Evolutionary conservation across 2,888 invertebrate genomes (phyloP).

Genomic region (Deilephila porcellus): DNA sequence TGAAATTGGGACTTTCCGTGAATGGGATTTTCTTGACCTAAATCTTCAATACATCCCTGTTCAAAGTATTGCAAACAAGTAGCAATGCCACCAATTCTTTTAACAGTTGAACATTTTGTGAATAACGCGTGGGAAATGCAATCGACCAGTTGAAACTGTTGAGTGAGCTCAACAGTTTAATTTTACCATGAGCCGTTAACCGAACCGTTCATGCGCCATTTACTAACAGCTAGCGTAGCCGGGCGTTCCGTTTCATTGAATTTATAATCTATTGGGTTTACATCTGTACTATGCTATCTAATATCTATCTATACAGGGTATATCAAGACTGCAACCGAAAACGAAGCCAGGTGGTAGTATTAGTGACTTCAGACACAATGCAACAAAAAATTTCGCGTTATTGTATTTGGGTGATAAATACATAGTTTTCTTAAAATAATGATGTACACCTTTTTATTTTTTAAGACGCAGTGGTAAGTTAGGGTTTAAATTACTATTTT

Average conservation of each 20-base stretch:
- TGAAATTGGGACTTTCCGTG: no score
- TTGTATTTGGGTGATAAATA: no score
- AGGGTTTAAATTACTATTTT: no score
- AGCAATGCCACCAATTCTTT: neutral
- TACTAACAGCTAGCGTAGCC: neutral
- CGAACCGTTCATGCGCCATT: slow-evolving; percentile 9
- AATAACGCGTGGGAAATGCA: neutral
- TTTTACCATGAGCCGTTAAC: slow-evolving; percentile 1
- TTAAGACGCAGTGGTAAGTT: no score
- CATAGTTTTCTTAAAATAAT: no score
- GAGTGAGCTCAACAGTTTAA: slow-evolving; percentile 5
- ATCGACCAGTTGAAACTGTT: neutral
- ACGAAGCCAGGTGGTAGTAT: no score
- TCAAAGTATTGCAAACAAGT: neutral
- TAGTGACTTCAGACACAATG: no score
- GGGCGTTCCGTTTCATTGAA: neutral
- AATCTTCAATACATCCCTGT: no score
- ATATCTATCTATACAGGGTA: neutral
- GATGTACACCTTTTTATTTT: no score
- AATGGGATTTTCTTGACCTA: no score
- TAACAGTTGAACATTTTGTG: neutral
- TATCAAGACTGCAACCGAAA: no score
- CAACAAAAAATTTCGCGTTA: no score
- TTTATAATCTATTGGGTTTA: neutral
- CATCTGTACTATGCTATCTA: neutral